phyloP scores from a whole-genome alignment of 2,888 invertebrate species.

The Amiota communis region DNA sequence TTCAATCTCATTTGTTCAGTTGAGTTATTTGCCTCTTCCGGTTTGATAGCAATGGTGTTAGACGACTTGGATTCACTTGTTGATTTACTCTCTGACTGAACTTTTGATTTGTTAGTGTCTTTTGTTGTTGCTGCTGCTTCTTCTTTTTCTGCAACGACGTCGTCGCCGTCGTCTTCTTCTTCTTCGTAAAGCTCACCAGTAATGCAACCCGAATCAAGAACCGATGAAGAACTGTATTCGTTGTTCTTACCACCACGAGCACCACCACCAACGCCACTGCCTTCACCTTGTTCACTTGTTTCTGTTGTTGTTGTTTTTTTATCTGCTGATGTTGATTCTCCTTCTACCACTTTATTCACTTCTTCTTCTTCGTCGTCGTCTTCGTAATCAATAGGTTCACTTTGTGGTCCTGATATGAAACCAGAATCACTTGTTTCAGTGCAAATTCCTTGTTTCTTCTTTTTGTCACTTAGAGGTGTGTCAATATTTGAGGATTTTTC shows the following conservation, averaged over 20 bases:
- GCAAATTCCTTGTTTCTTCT: constrained; percentile 53
- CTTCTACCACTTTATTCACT: constrained; percentile 35
- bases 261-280: neutral
- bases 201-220: constrained; percentile 61
- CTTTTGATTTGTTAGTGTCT: neutral
- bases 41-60: neutral
- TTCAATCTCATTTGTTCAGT: constrained; percentile 76
- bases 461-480: constrained; percentile 47
- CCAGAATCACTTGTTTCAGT: constrained; percentile 73
- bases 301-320: constrained; percentile 1
- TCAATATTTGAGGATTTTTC: constrained; percentile 42
- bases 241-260: constrained; percentile 9
- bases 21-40: constrained; percentile 41
- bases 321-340: constrained; percentile 25
- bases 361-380: constrained; percentile 43
- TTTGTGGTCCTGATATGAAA: constrained; percentile 74
- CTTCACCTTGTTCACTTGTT: neutral
- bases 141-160: constrained; percentile 19
- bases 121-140: constrained; percentile 37
- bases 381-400: constrained; percentile 43
- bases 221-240: constrained; percentile 6
- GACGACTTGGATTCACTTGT: constrained; percentile 22
- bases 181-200: constrained; percentile 49
- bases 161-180: constrained; percentile 44
- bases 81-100: constrained; percentile 30